phyloP scores from a whole-genome alignment of 2,113 vertebrate species.

The Macquaria ambigua region DNA sequence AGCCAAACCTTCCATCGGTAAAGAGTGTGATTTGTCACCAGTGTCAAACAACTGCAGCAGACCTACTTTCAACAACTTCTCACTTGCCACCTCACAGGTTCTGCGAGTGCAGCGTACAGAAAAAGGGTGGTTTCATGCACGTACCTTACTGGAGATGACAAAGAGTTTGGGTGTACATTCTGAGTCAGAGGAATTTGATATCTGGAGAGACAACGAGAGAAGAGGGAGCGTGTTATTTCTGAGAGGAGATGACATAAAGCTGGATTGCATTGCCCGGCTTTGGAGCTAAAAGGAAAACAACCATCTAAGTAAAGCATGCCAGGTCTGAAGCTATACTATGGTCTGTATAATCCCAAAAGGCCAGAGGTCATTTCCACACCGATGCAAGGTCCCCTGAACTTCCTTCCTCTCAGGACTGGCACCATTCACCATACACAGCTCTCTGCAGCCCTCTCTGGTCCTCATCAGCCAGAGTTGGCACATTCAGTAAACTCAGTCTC shows the following conservation, averaged over 20 bases:
- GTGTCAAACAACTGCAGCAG: conserved; percentile 38
- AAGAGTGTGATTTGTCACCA: conserved; percentile 60
- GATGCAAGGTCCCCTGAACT: conserved; percentile 68
- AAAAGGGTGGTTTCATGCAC: conserved; percentile 31
- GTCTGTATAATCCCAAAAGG: conserved; percentile 65
- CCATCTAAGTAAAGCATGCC: conserved; percentile 25
- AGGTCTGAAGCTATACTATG: conserved; percentile 44
- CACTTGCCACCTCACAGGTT: conserved; percentile 13
- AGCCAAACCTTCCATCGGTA: conserved; percentile 34
- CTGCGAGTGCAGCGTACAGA: background rate
- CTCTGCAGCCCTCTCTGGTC: conserved; percentile 59
- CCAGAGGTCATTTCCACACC: conserved; percentile 78
- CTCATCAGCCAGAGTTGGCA: conserved; percentile 60
- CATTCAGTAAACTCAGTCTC: conserved; percentile 55
- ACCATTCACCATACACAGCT: conserved; percentile 44
- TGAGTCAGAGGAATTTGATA: conserved; percentile 89
- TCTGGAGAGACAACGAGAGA: conserved; percentile 82
- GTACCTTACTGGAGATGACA: conserved; percentile 92
- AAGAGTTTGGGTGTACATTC: conserved; percentile 93
- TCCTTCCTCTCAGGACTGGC: conserved; percentile 70
- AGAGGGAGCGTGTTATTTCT: conserved; percentile 26
- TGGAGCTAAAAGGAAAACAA: conserved; percentile 35
- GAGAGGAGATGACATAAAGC: conserved; percentile 32
- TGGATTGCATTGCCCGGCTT: conserved; percentile 7
- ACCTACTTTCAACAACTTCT: conserved; percentile 44